phyloP scores from a whole-genome alignment of 2,113 vertebrate genomes.

The Sakesphorus luctuosus region DNA sequence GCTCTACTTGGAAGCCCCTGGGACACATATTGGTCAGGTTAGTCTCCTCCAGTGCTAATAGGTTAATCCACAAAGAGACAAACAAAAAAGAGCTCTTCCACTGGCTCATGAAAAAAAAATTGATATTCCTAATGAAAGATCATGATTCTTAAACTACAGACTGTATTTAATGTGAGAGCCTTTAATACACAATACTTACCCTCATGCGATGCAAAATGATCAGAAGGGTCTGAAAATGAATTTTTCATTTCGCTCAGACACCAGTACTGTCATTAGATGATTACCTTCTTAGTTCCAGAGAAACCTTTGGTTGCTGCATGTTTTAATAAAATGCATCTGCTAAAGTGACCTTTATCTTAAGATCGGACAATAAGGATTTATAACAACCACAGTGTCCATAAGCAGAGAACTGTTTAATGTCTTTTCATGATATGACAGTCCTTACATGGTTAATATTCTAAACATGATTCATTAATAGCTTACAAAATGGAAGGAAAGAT shows the following conservation, averaged over 20 bases:
- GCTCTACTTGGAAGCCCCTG: background rate
- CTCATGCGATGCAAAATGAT: background rate
- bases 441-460: conserved; percentile 22
- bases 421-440: background rate
- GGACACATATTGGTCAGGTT: background rate
- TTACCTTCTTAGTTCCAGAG: background rate
- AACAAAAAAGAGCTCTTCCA: background rate
- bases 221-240: background rate
- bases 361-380: background rate
- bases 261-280: background rate
- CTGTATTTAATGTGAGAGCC: background rate
- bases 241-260: background rate
- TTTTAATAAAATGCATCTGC: background rate
- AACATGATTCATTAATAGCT: conserved; percentile 29
- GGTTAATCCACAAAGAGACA: background rate
- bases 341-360: background rate
- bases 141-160: background rate
- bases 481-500: background rate
- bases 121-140: background rate
- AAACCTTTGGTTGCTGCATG: background rate
- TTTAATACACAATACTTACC: background rate
- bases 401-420: background rate
- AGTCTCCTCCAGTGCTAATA: background rate
- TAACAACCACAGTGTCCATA: background rate
- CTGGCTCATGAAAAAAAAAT: background rate